Evolutionary conservation across 2,888 invertebrate genomes (phyloP).

Genomic region (Cheiracanthium punctorium): DNA sequence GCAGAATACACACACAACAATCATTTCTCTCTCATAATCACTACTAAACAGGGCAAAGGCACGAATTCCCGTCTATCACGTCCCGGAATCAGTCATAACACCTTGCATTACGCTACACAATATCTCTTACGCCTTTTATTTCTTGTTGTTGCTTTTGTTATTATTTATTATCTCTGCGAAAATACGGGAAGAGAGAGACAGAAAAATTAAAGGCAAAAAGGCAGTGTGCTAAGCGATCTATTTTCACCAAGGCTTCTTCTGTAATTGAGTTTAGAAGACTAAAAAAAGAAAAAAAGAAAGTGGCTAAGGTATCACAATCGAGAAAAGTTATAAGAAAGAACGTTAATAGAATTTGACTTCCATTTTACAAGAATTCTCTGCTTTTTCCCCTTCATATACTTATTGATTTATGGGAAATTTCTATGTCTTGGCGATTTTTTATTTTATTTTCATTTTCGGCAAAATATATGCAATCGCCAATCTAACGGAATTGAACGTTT

Average conservation of each 20-base stretch:
- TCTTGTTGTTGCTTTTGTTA: too few relatives aligned
- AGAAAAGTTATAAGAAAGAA: not conserved
- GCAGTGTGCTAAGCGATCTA: constrained; percentile 29
- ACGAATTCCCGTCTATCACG: constrained; percentile 27
- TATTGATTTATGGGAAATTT: constrained; percentile 14
- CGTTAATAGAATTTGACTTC: constrained; percentile 60
- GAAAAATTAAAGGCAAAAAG: constrained; percentile 2
- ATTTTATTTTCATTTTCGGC: constrained; percentile 20
- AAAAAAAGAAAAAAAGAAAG: not conserved
- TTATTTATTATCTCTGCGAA: constrained; percentile 11
- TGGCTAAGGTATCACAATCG: not conserved
- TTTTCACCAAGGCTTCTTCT: constrained; percentile 26
- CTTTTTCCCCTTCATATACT: not conserved
- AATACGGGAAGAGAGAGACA: not conserved
- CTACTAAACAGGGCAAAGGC: constrained; percentile 2
- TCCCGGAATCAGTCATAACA: constrained; percentile 24
- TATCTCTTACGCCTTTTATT: constrained; percentile 26
- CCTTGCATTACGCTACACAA: constrained; percentile 35
- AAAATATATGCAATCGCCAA: not conserved
- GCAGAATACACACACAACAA: not conserved
- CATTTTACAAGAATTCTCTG: not conserved
- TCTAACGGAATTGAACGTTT: not conserved
- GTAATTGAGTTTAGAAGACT: constrained; percentile 47
- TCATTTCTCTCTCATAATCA: constrained; percentile 19
- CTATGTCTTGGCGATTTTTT: constrained; percentile 1